phyloP scores from a whole-genome alignment of 1,140 invertebrate species.

The Scaptomyza hsui region DNA sequence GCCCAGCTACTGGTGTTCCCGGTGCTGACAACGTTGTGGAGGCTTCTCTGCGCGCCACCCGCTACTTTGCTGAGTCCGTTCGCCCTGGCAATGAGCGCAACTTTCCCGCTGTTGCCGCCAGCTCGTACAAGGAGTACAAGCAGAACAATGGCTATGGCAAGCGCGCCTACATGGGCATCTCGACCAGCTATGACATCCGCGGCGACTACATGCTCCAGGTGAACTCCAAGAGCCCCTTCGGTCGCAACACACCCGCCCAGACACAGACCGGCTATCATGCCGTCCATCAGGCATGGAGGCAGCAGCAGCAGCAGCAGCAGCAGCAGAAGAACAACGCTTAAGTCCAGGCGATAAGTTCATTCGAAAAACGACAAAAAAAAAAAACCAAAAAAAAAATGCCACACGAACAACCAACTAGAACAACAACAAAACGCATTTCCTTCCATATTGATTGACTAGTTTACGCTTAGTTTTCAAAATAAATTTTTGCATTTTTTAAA shows the following conservation, averaged over 20 bases:
- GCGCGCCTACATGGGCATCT: conserved; percentile 79
- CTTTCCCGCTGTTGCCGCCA: conserved; percentile 74
- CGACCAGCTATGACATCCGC: conserved; percentile 57
- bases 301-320: conserved; percentile 45
- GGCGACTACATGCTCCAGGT: conserved; percentile 81
- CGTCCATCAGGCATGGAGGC: conserved; percentile 54
- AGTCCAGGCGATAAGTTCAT: neutral
- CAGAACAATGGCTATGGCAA: conserved; percentile 73
- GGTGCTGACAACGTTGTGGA: conserved; percentile 86
- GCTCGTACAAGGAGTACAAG: conserved; percentile 71
- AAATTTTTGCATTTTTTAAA: conserved; percentile 33
- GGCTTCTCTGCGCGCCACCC: conserved; percentile 87
- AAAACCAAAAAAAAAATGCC: no score
- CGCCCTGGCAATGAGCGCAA: conserved; percentile 81
- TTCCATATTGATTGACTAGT: conserved; percentile 24
- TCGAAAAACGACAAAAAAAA: no score
- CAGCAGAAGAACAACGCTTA: conserved; percentile 31
- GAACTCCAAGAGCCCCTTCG: conserved; percentile 76
- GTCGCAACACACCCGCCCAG: conserved; percentile 71
- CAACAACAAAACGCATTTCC: conserved; percentile 26
- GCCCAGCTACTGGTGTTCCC: conserved; percentile 84
- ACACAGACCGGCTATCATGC: conserved; percentile 59
- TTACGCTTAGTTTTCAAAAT: conserved; percentile 37
- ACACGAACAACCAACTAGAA: conserved; percentile 3
- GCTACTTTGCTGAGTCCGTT: conserved; percentile 87